These are phyloP conservation scores for Margaritifera margaritifera DNA, from an alignment of 2,888 invertebrate species.

Conservation along the genomic window DNA sequence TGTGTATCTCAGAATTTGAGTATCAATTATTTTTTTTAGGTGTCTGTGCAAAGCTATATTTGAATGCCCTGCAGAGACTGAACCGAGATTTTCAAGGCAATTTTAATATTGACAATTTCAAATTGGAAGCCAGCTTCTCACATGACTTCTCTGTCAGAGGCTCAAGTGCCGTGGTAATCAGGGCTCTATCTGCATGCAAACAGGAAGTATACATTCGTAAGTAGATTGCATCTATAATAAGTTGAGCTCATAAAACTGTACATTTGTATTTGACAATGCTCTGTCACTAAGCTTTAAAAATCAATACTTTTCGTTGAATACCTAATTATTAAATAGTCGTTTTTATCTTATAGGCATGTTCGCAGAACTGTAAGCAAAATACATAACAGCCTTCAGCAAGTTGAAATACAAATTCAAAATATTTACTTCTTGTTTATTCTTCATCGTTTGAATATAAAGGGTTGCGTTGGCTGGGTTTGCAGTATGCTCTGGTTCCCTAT, in stretches of 20 bases:
- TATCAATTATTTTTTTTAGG: slow-evolving; percentile 6
- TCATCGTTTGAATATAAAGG: too few relatives aligned
- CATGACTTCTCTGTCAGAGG: slow-evolving; percentile 3
- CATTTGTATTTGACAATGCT: too few relatives aligned
- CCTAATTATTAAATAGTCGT: too few relatives aligned
- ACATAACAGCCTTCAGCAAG: background rate
- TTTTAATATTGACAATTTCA: slow-evolving; percentile 25
- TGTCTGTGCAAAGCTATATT: slow-evolving; percentile 17
- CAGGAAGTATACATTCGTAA: slow-evolving; percentile 25
- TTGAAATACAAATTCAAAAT: background rate
- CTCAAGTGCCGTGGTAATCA: slow-evolving; percentile 18
- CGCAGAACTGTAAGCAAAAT: background rate
- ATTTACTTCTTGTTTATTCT: background rate
- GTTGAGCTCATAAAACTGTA: too few relatives aligned
- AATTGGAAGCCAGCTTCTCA: slow-evolving; percentile 22
- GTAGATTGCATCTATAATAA: slow-evolving; percentile 3
- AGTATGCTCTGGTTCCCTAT: too few relatives aligned
- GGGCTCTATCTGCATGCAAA: slow-evolving; percentile 13
- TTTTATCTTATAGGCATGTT: too few relatives aligned
- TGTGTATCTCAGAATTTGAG: background rate
- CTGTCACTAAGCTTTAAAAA: too few relatives aligned
- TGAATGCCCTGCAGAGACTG: slow-evolving; percentile 32
- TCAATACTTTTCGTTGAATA: too few relatives aligned
- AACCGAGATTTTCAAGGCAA: slow-evolving; percentile 26
- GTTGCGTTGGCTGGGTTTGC: too few relatives aligned